Conservation (phyloP, 1,140 invertebrate genomes). For the Penaeus indicus region DNA sequence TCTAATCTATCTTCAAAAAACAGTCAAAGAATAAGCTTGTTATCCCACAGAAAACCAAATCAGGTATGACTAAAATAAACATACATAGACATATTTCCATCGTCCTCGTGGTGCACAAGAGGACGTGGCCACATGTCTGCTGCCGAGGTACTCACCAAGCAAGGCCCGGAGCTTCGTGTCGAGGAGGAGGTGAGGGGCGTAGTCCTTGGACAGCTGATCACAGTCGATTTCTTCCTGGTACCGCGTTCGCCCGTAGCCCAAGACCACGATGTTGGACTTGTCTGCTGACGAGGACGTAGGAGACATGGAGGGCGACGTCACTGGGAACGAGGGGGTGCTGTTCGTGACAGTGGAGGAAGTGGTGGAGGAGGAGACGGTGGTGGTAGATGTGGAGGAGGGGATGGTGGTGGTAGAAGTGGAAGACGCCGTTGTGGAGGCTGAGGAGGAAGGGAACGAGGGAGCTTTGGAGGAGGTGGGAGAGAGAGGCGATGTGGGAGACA, state of each 20-base stretch:
- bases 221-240: constrained; percentile 85
- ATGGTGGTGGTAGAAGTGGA: neutral
- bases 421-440: constrained; percentile 4
- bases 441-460: neutral
- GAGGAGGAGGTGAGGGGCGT: constrained; percentile 75
- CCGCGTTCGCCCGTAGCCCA: constrained; percentile 71
- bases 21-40: too few species aligned
- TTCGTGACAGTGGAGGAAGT: constrained; percentile 15
- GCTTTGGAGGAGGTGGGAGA: constrained; percentile 7
- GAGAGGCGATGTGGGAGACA: neutral
- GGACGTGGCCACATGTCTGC: too few species aligned
- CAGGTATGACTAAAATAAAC: too few species aligned
- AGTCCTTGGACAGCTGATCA: constrained; percentile 81
- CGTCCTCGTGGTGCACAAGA: too few species aligned
- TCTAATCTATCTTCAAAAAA: too few species aligned
- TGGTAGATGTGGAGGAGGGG: neutral
- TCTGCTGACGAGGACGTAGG: constrained; percentile 63
- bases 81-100: too few species aligned
- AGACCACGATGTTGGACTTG: constrained; percentile 47
- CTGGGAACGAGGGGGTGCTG: constrained; percentile 25
- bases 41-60: too few species aligned
- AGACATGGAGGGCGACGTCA: constrained; percentile 66
- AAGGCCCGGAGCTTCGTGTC: constrained; percentile 79
- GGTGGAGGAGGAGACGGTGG: neutral
- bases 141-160: constrained; percentile 74